phyloP scores from a whole-genome alignment of 2,113 vertebrate species.

The Mormyrus iriodes region DNA sequence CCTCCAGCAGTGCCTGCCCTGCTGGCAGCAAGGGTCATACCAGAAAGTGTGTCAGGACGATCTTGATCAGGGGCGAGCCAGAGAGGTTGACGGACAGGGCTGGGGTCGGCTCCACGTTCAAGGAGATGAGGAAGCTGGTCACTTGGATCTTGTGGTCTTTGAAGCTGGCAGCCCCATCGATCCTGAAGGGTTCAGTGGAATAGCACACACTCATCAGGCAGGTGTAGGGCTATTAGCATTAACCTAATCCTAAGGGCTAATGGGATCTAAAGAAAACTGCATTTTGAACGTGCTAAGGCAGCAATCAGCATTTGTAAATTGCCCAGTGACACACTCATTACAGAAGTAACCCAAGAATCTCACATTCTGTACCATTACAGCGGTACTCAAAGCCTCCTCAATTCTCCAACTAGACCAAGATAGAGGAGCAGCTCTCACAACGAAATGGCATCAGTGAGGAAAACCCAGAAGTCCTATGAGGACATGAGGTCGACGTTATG shows the following conservation, averaged over 20 bases:
- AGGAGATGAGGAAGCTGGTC: conserved; percentile 76
- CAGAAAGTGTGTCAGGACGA: conserved; percentile 75
- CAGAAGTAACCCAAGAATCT: background rate
- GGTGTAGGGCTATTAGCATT: background rate
- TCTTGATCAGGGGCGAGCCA: conserved; percentile 72
- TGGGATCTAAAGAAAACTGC: background rate
- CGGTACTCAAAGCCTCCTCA: background rate
- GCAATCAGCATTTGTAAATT: background rate
- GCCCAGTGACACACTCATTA: background rate
- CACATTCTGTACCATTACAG: background rate
- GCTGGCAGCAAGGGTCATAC: conserved; percentile 57
- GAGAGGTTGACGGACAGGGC: conserved; percentile 73
- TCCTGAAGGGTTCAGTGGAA: conserved; percentile 54
- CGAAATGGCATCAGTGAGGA: background rate
- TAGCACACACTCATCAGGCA: background rate
- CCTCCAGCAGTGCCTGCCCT: background rate
- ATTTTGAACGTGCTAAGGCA: background rate
- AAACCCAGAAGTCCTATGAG: background rate
- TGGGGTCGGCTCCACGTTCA: conserved; percentile 79
- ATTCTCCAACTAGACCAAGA: background rate
- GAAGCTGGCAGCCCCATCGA: conserved; percentile 64
- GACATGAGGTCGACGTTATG: background rate
- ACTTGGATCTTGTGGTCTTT: conserved; percentile 69
- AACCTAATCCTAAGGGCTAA: background rate
- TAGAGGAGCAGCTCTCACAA: conserved; percentile 32